Evolutionary conservation across 2,888 invertebrate species (phyloP), one percentile per base, ranked within the genome.

Genomic region (Scaptomyza tumidula): DNA sequence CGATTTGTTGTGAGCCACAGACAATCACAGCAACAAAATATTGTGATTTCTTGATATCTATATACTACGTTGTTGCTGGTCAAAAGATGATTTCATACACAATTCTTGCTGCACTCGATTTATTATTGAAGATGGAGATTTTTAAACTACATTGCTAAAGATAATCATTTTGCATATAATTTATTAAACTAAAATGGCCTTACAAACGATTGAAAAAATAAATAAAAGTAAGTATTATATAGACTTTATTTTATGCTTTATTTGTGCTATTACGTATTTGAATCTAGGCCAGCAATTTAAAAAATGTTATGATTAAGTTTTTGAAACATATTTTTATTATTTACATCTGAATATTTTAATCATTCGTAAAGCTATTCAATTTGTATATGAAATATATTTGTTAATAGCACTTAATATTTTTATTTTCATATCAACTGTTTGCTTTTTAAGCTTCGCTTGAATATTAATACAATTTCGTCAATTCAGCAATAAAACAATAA

Each of bases 21-120:
- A 55, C 37, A 73, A 57, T 14, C 16, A 35, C n/a, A 50, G 11
- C 13, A 53, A 52, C 27, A 48, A 45, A 43, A 43, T 33, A 44
- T 35, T 49, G 7, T 24, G 16, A 39, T 63, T 43, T 46, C 7
- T 27, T 44, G 35, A 7, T n/a, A 39, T n/a, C n/a, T 0, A 14
- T 35, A 5, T 2, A 46, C 16, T 44, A 9, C 2, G 19, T 24
- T 4, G 33, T 29, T 19, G 4, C 27, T 52, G 27, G 1, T 19
- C 45, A 16, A 37, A 41, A 44, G n/a, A 37, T 27, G 9, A 10
- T 2, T 27, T 37, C 11, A 11, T 39, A 16, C 37, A 14, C 7
- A 49, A 31, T 37, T 41, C 6, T 16, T 39, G 19, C 14, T 24
- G 16, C 24, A 19, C 10, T 13, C 6, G 9, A 31, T 37, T 62